Conservation (phyloP, 2,797 vertebrate genomes). For the Aotus griseimembra region DNA sequence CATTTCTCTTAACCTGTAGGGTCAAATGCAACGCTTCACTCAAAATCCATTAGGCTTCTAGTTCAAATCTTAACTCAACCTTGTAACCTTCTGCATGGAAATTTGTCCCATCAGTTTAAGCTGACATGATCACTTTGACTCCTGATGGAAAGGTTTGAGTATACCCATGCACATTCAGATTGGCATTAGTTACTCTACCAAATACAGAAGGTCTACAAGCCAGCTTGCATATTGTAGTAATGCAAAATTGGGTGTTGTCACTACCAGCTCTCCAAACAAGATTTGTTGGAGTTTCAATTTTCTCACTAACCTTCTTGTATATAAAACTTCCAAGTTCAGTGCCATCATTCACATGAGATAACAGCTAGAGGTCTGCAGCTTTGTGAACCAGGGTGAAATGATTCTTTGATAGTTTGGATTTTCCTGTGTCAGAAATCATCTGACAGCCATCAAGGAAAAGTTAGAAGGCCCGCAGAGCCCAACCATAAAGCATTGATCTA, state of each 20-base stretch:
- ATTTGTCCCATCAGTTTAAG: background rate
- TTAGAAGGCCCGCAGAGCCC: constrained; percentile 90
- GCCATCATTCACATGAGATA: constrained; percentile 88
- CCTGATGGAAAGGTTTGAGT: background rate
- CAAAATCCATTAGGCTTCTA: background rate
- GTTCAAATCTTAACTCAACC: background rate
- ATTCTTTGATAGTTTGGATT: constrained; percentile 90
- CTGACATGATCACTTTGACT: background rate
- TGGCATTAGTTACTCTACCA: background rate
- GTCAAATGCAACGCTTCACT: background rate
- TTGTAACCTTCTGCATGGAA: background rate
- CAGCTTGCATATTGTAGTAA: background rate
- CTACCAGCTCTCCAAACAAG: background rate
- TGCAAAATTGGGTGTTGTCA: background rate
- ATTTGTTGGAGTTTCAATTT: background rate
- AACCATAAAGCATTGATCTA: constrained; percentile 89
- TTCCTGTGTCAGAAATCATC: constrained; percentile 91
- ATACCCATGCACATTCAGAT: background rate
- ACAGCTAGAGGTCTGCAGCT: constrained; percentile 91
- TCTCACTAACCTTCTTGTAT: background rate
- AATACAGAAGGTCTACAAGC: background rate
- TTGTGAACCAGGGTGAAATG: constrained; percentile 92
- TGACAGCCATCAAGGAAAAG: constrained; percentile 92
- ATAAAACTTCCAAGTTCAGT: background rate
- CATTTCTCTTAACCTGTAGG: background rate